Conservation (phyloP, 2,797 vertebrate species). For the Hirundo rustica region DNA sequence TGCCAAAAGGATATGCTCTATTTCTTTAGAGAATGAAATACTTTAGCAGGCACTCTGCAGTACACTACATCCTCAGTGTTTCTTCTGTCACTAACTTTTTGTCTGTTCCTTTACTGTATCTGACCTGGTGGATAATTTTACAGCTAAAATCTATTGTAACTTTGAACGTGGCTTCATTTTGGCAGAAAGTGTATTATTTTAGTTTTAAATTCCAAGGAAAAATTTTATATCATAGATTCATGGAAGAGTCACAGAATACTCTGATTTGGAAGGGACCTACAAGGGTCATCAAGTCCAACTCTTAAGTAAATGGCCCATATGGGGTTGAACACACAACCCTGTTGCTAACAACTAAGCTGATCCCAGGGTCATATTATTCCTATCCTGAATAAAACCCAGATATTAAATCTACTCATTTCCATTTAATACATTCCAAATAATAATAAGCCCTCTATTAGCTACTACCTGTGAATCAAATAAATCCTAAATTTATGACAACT, state of each 20-base stretch:
- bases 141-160: not conserved
- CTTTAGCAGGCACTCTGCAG: not conserved
- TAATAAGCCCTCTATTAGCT: not conserved
- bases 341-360: not conserved
- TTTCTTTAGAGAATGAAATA: not conserved
- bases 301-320: not conserved
- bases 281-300: not conserved
- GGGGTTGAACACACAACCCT: not conserved
- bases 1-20: not conserved
- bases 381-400: not conserved
- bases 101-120: not conserved
- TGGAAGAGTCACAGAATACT: not conserved
- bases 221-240: not conserved
- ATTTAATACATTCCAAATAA: not conserved
- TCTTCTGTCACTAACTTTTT: not conserved
- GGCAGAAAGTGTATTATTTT: not conserved
- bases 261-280: not conserved
- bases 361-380: not conserved
- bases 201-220: not conserved
- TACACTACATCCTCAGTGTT: not conserved
- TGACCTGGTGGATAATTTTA: not conserved
- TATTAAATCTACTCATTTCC: not conserved
- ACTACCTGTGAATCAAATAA: not conserved
- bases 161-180: not conserved
- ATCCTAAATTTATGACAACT: not conserved